Evolutionary conservation across 2,113 vertebrate species (phyloP).

Genomic region (Apodemus speciosus): DNA sequence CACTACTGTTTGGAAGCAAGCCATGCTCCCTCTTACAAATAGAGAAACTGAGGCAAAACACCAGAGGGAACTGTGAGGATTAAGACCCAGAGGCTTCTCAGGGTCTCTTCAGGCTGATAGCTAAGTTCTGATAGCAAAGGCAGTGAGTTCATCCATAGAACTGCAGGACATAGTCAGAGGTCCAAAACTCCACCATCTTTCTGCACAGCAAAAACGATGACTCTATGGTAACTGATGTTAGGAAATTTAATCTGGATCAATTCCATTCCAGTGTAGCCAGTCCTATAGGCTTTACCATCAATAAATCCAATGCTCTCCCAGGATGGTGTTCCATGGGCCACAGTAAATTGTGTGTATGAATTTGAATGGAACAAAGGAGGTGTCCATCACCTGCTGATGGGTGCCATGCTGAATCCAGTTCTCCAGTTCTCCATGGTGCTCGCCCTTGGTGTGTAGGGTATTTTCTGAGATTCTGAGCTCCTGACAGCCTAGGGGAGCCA

Average conservation of each 20-base stretch:
- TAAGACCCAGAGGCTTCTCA: not conserved
- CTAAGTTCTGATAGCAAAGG: not conserved
- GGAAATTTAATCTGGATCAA: constrained; percentile 1
- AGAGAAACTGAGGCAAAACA: constrained; percentile 64
- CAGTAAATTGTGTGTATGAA: not conserved
- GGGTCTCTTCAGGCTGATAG: not conserved
- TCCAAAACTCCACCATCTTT: not conserved
- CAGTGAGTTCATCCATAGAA: not conserved
- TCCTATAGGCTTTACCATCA: not conserved
- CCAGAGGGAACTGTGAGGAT: not conserved
- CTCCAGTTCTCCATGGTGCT: not conserved
- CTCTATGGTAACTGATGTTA: not conserved
- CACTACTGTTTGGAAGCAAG: not conserved
- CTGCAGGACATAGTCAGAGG: not conserved
- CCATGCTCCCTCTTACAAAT: constrained; percentile 41
- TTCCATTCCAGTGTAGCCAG: not conserved
- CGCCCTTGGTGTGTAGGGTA: not conserved
- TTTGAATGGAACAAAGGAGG: not conserved
- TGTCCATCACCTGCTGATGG: not conserved
- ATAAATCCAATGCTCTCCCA: not conserved
- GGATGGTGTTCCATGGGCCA: not conserved
- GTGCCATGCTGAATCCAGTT: not conserved
- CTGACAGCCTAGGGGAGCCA: not conserved
- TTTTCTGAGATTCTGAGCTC: not conserved
- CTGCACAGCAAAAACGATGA: not conserved